phyloP scores from a whole-genome alignment of 35 echinoderm and acorn worm genomes.

The Heliocidaris tuberculata region DNA sequence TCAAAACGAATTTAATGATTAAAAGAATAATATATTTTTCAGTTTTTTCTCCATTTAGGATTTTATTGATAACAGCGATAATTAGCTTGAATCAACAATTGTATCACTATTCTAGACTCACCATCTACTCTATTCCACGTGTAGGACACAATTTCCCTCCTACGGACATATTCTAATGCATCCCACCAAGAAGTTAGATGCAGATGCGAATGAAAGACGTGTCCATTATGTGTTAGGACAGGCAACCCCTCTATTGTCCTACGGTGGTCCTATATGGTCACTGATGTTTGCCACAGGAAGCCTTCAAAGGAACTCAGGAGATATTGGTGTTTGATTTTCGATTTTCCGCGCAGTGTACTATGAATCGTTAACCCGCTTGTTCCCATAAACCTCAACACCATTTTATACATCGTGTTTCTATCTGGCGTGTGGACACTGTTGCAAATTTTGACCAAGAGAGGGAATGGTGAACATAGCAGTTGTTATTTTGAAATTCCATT shows the following conservation, averaged over 20 bases:
- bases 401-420: too few species aligned
- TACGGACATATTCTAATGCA: neutral
- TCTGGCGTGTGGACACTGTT: too few species aligned
- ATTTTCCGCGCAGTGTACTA: neutral
- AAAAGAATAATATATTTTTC: too few species aligned
- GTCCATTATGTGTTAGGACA: neutral
- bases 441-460: too few species aligned
- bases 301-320: neutral
- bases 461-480: too few species aligned
- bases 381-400: neutral
- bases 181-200: neutral
- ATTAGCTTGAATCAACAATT: too few species aligned
- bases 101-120: too few species aligned
- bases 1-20: too few species aligned
- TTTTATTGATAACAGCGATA: too few species aligned
- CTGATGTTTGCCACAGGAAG: neutral
- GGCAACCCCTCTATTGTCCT: neutral
- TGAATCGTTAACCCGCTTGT: neutral
- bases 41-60: too few species aligned
- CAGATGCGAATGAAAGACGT: slow-evolving; percentile 2
- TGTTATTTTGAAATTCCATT: too few species aligned
- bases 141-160: neutral
- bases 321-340: neutral
- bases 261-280: neutral
- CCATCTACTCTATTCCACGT: neutral